These are phyloP conservation scores for Enoplosus armatus DNA, from an alignment of 2,797 vertebrate species.

Conservation along the genomic window DNA sequence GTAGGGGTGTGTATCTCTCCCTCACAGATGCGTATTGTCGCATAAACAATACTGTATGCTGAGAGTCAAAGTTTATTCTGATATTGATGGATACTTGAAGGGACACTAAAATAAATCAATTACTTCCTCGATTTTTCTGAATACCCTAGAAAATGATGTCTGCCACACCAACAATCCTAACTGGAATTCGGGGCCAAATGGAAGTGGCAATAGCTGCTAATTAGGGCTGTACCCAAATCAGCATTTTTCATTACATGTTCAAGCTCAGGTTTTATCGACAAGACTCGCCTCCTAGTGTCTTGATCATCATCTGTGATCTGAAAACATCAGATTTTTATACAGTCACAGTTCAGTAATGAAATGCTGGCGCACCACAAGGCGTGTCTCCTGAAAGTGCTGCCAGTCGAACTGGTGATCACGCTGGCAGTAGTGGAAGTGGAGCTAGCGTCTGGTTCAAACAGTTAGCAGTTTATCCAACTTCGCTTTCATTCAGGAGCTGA, in stretches of 20 bases:
- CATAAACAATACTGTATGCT: background rate
- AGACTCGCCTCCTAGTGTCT: background rate
- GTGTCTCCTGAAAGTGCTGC: background rate
- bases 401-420: no score
- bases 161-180: background rate
- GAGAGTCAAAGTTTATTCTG: background rate
- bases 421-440: background rate
- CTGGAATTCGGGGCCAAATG: background rate
- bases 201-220: background rate
- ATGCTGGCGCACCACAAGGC: background rate
- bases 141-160: background rate
- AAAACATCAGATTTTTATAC: background rate
- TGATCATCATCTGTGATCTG: background rate
- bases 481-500: background rate
- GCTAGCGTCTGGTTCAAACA: background rate
- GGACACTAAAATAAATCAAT: background rate
- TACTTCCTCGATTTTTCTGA: background rate
- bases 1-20: background rate
- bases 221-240: background rate
- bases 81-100: background rate
- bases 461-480: background rate
- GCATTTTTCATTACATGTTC: background rate
- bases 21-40: background rate
- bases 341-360: background rate
- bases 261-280: background rate